phyloP scores from a whole-genome alignment of 2,797 vertebrate species.

The Scarus forsteni region DNA sequence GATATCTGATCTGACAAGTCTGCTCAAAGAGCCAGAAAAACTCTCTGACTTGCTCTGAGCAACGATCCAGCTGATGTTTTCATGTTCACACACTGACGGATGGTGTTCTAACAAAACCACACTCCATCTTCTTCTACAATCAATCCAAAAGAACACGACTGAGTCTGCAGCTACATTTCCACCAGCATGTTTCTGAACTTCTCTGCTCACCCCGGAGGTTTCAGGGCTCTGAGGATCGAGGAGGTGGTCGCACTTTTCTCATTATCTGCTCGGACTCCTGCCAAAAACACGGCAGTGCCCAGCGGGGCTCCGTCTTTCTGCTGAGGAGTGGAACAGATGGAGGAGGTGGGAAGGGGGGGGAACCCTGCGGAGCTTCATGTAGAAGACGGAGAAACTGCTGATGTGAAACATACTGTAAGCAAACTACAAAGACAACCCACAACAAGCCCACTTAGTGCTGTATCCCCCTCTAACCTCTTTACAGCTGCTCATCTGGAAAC shows the following conservation, averaged over 20 bases:
- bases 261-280: conserved; percentile 60
- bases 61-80: conserved; percentile 30
- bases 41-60: conserved; percentile 1
- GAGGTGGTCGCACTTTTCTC: conserved; percentile 57
- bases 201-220: neutral
- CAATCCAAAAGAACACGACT: conserved; percentile 18
- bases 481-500: conserved; percentile 7
- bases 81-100: neutral
- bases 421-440: conserved; percentile 55
- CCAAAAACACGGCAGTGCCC: conserved; percentile 50
- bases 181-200: conserved; percentile 19
- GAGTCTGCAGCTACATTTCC: conserved; percentile 35
- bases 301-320: conserved; percentile 29
- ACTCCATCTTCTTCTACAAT: conserved; percentile 7
- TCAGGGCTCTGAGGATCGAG: neutral
- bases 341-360: conserved; percentile 6
- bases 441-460: neutral
- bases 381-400: conserved; percentile 44
- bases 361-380: conserved; percentile 34
- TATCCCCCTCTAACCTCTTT: conserved; percentile 8
- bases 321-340: conserved; percentile 66
- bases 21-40: neutral
- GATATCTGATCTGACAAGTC: conserved; percentile 42
- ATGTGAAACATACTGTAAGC: conserved; percentile 49
- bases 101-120: conserved; percentile 6